Conservation (phyloP, 2,888 invertebrate genomes). For the Cartodere bifasciata region DNA sequence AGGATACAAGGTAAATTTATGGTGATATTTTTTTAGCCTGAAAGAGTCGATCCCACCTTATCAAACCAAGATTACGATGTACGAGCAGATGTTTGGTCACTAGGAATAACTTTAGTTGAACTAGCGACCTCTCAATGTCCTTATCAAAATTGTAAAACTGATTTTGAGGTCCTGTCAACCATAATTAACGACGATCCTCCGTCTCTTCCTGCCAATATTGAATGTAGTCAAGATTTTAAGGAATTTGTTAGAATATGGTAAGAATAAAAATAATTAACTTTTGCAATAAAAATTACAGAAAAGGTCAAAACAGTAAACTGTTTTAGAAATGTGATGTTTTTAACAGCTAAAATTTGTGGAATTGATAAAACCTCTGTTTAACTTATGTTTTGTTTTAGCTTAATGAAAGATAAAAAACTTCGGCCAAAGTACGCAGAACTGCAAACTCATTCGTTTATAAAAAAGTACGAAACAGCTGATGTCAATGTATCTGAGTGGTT, state of each 20-base stretch:
- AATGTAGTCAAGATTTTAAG: conserved; percentile 77
- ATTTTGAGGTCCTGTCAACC: conserved; percentile 92
- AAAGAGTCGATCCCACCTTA: conserved; percentile 91
- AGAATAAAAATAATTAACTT: no score
- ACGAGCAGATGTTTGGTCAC: conserved; percentile 97
- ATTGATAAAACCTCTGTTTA: no score
- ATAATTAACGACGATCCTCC: conserved; percentile 83
- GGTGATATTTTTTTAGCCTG: conserved; percentile 74
- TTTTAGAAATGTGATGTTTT: no score
- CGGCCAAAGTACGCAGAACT: conserved; percentile 90
- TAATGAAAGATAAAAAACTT: conserved; percentile 86
- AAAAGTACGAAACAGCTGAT: conserved; percentile 58
- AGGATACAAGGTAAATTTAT: no score
- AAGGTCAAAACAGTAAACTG: no score
- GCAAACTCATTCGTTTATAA: conserved; percentile 78
- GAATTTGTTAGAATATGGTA: conserved; percentile 86
- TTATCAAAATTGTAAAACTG: conserved; percentile 87
- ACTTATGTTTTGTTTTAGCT: no score
- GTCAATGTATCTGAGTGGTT: conserved; percentile 80
- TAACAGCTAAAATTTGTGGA: no score
- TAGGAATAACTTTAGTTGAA: conserved; percentile 93
- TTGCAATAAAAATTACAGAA: no score
- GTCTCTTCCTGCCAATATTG: conserved; percentile 59
- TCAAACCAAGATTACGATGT: conserved; percentile 94
- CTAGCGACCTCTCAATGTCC: conserved; percentile 94